phyloP scores from a whole-genome alignment of 2,797 vertebrate species.

The Malurus splendens region DNA sequence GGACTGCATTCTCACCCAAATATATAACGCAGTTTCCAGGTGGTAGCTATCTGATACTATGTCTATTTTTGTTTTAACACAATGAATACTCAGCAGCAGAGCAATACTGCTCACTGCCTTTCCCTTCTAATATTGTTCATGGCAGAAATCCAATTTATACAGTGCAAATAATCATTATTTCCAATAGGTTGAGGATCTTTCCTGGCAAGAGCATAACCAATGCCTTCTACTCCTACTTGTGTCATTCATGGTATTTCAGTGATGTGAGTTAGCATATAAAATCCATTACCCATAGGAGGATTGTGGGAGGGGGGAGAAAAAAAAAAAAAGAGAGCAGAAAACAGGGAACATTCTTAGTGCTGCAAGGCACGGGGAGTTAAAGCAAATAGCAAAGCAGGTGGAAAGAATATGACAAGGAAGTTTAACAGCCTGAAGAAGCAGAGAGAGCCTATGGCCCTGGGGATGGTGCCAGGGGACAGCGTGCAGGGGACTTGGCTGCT shows the following conservation, averaged over 20 bases:
- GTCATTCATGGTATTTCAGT: slow-evolving; percentile 23
- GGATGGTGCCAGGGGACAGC: not conserved
- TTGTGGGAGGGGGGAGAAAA: rapidly evolving
- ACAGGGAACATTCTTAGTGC: not conserved
- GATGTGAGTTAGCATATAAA: slow-evolving; percentile 46
- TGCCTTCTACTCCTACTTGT: slow-evolving; percentile 40
- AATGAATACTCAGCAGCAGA: slow-evolving; percentile 23
- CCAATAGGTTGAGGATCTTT: slow-evolving; percentile 28
- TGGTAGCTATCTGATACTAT: slow-evolving; percentile 24
- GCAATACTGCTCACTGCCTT: slow-evolving; percentile 14
- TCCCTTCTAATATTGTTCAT: slow-evolving; percentile 52
- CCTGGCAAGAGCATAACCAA: slow-evolving; percentile 32
- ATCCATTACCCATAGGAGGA: slow-evolving; percentile 1
- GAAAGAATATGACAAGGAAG: not conserved
- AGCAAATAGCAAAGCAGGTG: slow-evolving; percentile 30
- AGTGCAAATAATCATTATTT: slow-evolving; percentile 56
- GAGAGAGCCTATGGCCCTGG: not conserved
- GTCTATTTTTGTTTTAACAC: slow-evolving; percentile 35
- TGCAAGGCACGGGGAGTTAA: slow-evolving; percentile 28
- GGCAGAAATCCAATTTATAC: slow-evolving; percentile 49
- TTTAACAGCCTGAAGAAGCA: not conserved
- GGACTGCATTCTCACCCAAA: slow-evolving; percentile 10
- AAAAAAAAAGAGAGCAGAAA: not conserved
- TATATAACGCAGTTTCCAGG: slow-evolving; percentile 32
- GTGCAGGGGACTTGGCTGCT: not conserved